Evolutionary conservation across 2,113 vertebrate species (phyloP).

Genomic region (Siphamia tubifer): DNA sequence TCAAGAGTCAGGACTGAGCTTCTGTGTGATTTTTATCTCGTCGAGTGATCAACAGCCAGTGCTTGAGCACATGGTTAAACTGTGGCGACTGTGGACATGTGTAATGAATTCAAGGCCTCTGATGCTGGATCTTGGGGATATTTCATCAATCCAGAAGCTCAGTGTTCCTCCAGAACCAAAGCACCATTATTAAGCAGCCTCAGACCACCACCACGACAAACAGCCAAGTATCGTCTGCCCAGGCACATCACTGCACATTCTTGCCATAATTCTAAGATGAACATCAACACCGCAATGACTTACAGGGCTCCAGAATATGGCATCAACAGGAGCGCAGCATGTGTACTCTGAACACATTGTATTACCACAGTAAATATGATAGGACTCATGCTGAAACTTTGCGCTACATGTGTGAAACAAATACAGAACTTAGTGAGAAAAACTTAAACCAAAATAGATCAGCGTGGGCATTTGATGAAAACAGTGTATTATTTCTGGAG

Average conservation of each 20-base stretch:
- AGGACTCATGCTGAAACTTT: background rate
- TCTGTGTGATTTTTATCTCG: conserved; percentile 57
- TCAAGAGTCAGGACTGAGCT: conserved; percentile 6
- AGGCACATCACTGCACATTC: conserved; percentile 45
- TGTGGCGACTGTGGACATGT: conserved; percentile 28
- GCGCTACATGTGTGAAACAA: conserved; percentile 8
- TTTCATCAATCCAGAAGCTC: conserved; percentile 54
- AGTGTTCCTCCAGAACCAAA: conserved; percentile 55
- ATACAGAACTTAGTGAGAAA: conserved; percentile 18
- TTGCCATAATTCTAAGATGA: conserved; percentile 48
- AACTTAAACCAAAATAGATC: conserved; percentile 27
- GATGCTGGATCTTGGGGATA: conserved; percentile 47
- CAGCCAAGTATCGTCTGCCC: conserved; percentile 38
- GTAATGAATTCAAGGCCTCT: conserved; percentile 58
- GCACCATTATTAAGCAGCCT: conserved; percentile 53
- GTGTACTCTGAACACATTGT: conserved; percentile 1
- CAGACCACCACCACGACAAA: conserved; percentile 61
- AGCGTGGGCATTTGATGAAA: conserved; percentile 35
- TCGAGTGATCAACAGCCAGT: conserved; percentile 27
- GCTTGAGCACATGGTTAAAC: conserved; percentile 38
- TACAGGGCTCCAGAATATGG: conserved; percentile 30
- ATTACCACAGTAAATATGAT: conserved; percentile 19
- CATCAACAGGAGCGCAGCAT: conserved; percentile 29
- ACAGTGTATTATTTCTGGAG: conserved; percentile 28
- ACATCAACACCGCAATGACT: conserved; percentile 49